Conservation (phyloP, 2,888 invertebrate genomes). For the Amblyjoppa proteus region DNA sequence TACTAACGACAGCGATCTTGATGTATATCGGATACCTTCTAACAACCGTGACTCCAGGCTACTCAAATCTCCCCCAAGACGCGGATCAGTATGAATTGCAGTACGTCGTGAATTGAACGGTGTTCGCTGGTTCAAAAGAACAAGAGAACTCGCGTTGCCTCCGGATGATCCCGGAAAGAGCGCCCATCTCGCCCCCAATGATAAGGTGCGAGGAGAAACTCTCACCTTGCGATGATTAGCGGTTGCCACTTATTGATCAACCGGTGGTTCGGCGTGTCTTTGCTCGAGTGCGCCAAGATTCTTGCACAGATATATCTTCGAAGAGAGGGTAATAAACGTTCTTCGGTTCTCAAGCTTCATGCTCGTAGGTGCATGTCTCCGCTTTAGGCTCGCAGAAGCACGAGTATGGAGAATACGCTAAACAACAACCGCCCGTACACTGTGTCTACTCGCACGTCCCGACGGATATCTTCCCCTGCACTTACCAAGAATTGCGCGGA, state of each 20-base stretch:
- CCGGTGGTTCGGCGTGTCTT: constrained; percentile 5
- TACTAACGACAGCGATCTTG: no score
- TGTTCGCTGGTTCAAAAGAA: not conserved
- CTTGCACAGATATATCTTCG: not conserved
- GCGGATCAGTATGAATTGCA: not conserved
- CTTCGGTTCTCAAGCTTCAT: constrained; percentile 19
- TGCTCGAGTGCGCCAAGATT: constrained; percentile 27
- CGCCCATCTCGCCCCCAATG: not conserved
- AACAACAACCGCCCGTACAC: constrained; percentile 35
- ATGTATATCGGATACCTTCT: no score
- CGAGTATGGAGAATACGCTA: constrained; percentile 22
- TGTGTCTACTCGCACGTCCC: constrained; percentile 21
- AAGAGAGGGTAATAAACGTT: not conserved
- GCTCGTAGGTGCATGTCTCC: constrained; percentile 16
- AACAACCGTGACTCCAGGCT: no score
- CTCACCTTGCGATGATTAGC: constrained; percentile 25
- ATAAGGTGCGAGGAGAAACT: constrained; percentile 7
- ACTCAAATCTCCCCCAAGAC: no score
- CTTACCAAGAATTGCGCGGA: constrained; percentile 32
- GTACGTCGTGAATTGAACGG: not conserved
- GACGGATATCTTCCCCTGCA: constrained; percentile 35
- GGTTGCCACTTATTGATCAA: constrained; percentile 21
- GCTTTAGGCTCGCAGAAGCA: constrained; percentile 15
- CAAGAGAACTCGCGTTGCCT: not conserved
- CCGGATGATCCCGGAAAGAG: constrained; percentile 14